phyloP scores from a whole-genome alignment of 2,797 vertebrate genomes.

The Micrastur ruficollis region DNA sequence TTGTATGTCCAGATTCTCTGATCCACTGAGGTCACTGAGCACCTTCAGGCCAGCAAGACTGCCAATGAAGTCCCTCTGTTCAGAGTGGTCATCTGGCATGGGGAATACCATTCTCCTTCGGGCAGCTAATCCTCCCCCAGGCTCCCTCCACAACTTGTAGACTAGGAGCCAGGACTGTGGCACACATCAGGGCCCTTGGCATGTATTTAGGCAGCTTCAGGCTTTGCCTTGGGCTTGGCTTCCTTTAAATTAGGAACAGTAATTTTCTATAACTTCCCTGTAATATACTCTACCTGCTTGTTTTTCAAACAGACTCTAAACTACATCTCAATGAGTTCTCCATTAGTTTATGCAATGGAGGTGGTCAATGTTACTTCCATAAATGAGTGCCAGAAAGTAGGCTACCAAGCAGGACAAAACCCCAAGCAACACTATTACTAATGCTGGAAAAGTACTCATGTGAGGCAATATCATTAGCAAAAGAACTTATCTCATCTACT shows the following conservation, averaged over 20 bases:
- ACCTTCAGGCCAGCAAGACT: background rate
- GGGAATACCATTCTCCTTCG: accelerated
- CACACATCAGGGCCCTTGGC: background rate
- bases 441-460: background rate
- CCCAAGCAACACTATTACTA: background rate
- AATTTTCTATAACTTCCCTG: background rate
- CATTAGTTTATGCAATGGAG: background rate
- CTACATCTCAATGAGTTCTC: background rate
- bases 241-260: background rate
- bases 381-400: background rate
- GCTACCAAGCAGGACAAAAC: background rate
- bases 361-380: background rate
- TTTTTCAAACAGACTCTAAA: background rate
- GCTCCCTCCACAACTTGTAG: background rate
- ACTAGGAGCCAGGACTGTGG: background rate
- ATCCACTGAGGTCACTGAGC: background rate
- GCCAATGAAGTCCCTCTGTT: background rate
- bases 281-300: background rate
- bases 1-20: background rate
- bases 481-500: background rate
- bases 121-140: background rate
- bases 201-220: background rate
- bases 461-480: background rate
- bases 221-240: background rate
- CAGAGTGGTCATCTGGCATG: background rate